Evolutionary conservation across 2,888 invertebrate species (phyloP).

Genomic region (Belgica antarctica): DNA sequence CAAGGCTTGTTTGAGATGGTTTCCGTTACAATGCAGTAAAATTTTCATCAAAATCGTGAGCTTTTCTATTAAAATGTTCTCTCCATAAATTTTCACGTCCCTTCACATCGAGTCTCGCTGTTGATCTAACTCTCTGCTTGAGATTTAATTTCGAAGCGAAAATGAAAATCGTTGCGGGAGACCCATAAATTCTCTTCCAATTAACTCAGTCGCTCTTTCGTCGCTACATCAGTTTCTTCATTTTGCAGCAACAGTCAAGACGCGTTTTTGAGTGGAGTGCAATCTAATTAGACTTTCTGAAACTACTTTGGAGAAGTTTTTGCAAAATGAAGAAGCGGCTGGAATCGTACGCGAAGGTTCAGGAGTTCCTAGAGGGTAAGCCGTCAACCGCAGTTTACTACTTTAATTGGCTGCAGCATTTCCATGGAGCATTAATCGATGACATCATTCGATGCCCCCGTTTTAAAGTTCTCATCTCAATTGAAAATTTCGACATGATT

Average conservation of each 20-base stretch:
- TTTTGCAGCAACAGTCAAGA: neutral
- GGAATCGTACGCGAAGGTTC: constrained; percentile 11
- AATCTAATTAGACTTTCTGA: neutral
- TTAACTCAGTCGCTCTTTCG: neutral
- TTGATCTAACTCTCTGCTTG: neutral
- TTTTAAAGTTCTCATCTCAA: neutral
- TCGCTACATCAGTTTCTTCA: neutral
- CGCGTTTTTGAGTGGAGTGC: neutral
- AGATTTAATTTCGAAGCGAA: neutral
- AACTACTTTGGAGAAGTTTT: neutral
- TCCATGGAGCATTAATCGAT: no score
- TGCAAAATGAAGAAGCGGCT: constrained; percentile 10
- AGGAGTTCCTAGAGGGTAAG: constrained; percentile 39
- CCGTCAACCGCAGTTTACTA: no score
- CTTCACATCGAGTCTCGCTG: neutral
- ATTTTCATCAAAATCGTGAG: no score
- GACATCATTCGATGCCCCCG: no score
- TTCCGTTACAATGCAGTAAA: no score
- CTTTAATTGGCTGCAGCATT: no score
- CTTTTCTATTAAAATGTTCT: no score
- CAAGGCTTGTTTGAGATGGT: neutral
- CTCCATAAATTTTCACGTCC: no score
- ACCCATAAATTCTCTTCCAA: neutral
- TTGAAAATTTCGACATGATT: neutral
- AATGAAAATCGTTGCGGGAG: constrained; percentile 7